Conservation (phyloP, 2,888 invertebrate genomes). For the Pyrochroa serraticornis region DNA sequence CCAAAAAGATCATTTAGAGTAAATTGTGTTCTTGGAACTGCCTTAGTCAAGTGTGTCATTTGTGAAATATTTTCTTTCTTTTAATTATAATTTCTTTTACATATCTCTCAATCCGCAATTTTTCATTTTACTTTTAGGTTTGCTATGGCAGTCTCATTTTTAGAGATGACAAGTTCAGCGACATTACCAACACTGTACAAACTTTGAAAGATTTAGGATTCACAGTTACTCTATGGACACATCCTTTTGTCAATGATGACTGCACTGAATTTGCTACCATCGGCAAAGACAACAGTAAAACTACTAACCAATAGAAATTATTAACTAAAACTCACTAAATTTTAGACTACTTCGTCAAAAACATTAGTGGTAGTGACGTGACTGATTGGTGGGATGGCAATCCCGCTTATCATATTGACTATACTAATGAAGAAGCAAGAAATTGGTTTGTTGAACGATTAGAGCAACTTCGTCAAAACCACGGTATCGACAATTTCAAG, state of each 20-base stretch:
- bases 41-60: too few relatives aligned
- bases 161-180: constrained; percentile 68
- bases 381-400: constrained; percentile 62
- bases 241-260: constrained; percentile 82
- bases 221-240: constrained; percentile 81
- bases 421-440: constrained; percentile 71
- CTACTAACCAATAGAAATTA: not conserved
- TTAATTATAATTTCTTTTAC: too few relatives aligned
- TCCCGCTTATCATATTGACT: constrained; percentile 70
- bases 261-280: constrained; percentile 59
- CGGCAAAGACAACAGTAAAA: constrained; percentile 22
- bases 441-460: constrained; percentile 64
- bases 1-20: too few relatives aligned
- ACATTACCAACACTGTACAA: constrained; percentile 67
- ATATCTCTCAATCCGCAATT: not conserved
- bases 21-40: too few relatives aligned
- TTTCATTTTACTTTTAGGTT: constrained; percentile 47
- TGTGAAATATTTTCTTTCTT: too few relatives aligned
- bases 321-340: constrained; percentile 1
- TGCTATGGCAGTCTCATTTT: constrained; percentile 84
- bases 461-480: constrained; percentile 62
- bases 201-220: constrained; percentile 71
- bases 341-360: constrained; percentile 61
- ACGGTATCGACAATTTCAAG: constrained; percentile 76
- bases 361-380: constrained; percentile 60